Percentiles rank a stretch among this genome's conserved stretches.
Conservation (phyloP, 2,797 vertebrate species). For the Danionella dracula region DNA sequence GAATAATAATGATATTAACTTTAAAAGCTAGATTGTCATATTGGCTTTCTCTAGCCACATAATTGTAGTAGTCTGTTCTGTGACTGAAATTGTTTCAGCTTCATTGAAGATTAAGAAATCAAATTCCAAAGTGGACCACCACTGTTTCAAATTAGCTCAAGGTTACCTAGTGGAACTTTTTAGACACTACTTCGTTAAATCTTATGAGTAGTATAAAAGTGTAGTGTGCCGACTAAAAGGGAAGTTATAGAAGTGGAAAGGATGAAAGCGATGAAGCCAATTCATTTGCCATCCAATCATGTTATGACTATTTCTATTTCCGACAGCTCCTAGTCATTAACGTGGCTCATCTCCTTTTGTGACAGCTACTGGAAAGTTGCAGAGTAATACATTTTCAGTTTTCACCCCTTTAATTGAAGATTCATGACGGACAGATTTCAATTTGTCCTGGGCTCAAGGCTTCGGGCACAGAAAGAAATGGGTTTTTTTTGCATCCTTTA, state of each 20-base stretch:
- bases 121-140: background rate
- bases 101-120: too few species aligned
- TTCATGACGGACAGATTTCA: slow-evolving; percentile 55
- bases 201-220: background rate
- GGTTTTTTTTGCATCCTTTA: slow-evolving; percentile 42
- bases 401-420: slow-evolving; percentile 58
- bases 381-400: slow-evolving; percentile 47
- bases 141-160: background rate
- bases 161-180: background rate
- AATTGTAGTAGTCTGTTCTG: too few species aligned
- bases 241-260: background rate
- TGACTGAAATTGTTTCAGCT: too few species aligned
- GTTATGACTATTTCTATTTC: slow-evolving; percentile 43
- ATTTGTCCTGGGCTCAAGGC: slow-evolving; percentile 47
- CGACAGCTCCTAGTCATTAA: slow-evolving; percentile 49
- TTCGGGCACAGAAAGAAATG: slow-evolving; percentile 56
- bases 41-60: too few species aligned
- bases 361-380: slow-evolving; percentile 43
- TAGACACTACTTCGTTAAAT: background rate
- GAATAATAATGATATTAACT: too few species aligned
- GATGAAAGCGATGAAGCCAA: background rate
- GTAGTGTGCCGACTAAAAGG: background rate
- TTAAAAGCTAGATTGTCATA: too few species aligned
- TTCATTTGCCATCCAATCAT: slow-evolving; percentile 10
- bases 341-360: slow-evolving; percentile 48